Evolutionary conservation across 2,113 vertebrate species (phyloP).

Genomic region (Melanotaenia duboulayi): DNA sequence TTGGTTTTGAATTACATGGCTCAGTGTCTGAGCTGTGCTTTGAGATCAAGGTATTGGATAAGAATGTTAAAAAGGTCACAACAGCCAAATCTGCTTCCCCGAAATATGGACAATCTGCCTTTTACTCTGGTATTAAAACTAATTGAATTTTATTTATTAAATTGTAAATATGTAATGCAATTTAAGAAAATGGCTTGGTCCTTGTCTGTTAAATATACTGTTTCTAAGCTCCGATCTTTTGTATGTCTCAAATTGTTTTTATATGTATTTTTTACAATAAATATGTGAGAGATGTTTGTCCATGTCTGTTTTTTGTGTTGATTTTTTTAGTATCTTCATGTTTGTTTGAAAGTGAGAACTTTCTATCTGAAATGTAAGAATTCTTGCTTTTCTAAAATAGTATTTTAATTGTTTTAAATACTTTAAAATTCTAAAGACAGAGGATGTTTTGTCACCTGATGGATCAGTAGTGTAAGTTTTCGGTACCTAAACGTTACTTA

Average conservation of each 20-base stretch:
- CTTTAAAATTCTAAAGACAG: no score
- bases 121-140: slow-evolving; percentile 75
- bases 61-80: slow-evolving; percentile 55
- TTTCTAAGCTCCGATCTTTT: slow-evolving; percentile 85
- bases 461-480: neutral
- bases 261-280: slow-evolving; percentile 91
- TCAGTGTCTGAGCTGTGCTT: slow-evolving; percentile 35
- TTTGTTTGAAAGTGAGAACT: no score
- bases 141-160: slow-evolving; percentile 86
- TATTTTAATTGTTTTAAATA: no score
- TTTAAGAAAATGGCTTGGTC: slow-evolving; percentile 78
- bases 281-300: slow-evolving; percentile 77
- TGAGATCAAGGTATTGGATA: slow-evolving; percentile 39
- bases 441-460: neutral
- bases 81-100: slow-evolving; percentile 54
- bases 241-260: slow-evolving; percentile 86
- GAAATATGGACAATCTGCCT: slow-evolving; percentile 80
- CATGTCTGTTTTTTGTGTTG: slow-evolving; percentile 10
- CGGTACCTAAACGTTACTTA: neutral
- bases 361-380: no score
- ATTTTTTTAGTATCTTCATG: neutral
- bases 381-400: no score
- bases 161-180: slow-evolving; percentile 85
- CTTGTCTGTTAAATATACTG: slow-evolving; percentile 82
- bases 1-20: slow-evolving; percentile 41